phyloP scores from a whole-genome alignment of 2,888 invertebrate genomes.

The Hoplodrina blanda region DNA sequence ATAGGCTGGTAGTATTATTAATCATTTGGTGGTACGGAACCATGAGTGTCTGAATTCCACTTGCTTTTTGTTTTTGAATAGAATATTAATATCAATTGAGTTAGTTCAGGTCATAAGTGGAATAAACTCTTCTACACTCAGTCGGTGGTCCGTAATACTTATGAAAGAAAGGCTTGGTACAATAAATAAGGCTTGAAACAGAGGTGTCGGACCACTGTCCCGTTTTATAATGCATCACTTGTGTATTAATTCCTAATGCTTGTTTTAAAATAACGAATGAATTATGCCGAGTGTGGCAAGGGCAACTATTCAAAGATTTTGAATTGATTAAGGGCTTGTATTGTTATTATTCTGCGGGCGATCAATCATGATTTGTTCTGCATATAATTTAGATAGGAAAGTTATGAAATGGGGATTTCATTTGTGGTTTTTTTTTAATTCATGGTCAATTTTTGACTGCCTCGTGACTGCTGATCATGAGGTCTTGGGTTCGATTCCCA shows the following conservation, averaged over 20 bases:
- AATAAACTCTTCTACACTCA: constrained; percentile 67
- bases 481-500: too few relatives aligned
- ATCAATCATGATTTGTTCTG: constrained; percentile 49
- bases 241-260: constrained; percentile 75
- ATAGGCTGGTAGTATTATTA: too few relatives aligned
- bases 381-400: constrained; percentile 12
- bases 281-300: constrained; percentile 55
- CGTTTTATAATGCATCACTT: constrained; percentile 77
- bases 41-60: background rate
- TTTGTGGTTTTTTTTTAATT: background rate
- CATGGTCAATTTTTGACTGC: background rate
- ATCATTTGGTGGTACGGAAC: background rate
- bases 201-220: constrained; percentile 78
- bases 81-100: constrained; percentile 7
- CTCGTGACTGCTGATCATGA: too few relatives aligned
- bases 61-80: constrained; percentile 8
- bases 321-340: constrained; percentile 52
- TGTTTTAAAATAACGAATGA: constrained; percentile 68
- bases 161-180: constrained; percentile 76
- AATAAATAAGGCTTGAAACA: constrained; percentile 78
- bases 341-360: constrained; percentile 46
- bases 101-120: constrained; percentile 62
- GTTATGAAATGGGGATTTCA: background rate
- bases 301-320: constrained; percentile 54
- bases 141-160: constrained; percentile 79